phyloP scores from a whole-genome alignment of 1,140 invertebrate genomes.

The Lucilia sericata region DNA sequence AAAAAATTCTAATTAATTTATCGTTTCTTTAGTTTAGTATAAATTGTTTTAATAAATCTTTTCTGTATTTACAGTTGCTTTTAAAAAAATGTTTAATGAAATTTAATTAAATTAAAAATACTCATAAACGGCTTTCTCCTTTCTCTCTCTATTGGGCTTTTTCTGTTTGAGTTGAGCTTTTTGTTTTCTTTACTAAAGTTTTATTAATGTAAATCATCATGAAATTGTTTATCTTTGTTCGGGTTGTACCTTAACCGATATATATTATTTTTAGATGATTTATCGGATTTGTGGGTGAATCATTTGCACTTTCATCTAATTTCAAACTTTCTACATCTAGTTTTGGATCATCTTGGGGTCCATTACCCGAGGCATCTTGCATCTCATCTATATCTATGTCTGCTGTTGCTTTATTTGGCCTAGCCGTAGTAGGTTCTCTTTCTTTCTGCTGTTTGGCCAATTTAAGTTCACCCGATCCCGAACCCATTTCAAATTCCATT shows the following conservation, averaged over 20 bases:
- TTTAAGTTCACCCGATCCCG: background rate
- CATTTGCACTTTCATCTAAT: constrained; percentile 56
- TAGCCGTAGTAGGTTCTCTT: constrained; percentile 57
- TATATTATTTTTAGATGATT: constrained; percentile 50
- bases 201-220: constrained; percentile 21
- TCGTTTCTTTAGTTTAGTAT: background rate
- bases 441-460: constrained; percentile 25
- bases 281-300: constrained; percentile 44
- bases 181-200: background rate
- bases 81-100: background rate
- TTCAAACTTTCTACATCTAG: constrained; percentile 64
- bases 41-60: constrained; percentile 16
- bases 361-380: constrained; percentile 52
- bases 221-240: constrained; percentile 32
- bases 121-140: background rate
- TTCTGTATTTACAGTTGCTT: constrained; percentile 12
- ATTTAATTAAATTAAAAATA: background rate
- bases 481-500: constrained; percentile 52
- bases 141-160: background rate
- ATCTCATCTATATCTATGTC: constrained; percentile 60
- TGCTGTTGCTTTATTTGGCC: constrained; percentile 3
- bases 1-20: background rate
- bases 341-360: constrained; percentile 57
- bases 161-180: background rate
- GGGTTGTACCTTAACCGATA: constrained; percentile 55